These are phyloP conservation scores for Cotesia glomerata DNA, from an alignment of 1,140 invertebrate species.

Conservation along the genomic window DNA sequence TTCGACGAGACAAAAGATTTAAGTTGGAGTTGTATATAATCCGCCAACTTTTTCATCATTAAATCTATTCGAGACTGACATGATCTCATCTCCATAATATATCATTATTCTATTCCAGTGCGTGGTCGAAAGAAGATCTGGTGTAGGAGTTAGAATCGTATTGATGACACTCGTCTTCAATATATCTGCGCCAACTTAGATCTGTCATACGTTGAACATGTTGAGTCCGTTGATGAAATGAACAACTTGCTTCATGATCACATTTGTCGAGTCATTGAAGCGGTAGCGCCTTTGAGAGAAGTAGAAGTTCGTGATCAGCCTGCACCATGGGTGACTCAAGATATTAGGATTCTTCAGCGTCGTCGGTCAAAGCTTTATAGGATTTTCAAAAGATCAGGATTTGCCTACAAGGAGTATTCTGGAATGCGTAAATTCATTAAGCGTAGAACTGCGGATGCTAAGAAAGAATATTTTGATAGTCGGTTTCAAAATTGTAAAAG, in stretches of 20 bases:
- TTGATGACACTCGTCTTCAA: not conserved
- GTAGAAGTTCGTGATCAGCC: not conserved
- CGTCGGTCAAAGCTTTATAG: not conserved
- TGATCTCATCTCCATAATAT: conserved; percentile 11
- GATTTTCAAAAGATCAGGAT: not conserved
- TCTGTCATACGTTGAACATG: not conserved
- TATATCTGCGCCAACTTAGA: no score
- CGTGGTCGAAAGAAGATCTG: not conserved
- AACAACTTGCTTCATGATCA: not conserved
- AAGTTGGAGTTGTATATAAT: conserved; percentile 20
- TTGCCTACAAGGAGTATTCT: not conserved
- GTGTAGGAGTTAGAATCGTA: not conserved
- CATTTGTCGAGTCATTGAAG: not conserved
- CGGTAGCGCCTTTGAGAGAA: not conserved
- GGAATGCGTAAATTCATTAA: not conserved
- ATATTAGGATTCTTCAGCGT: not conserved
- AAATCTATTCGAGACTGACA: conserved; percentile 4
- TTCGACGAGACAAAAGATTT: not conserved
- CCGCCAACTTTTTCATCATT: conserved; percentile 1
- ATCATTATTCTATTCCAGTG: not conserved
- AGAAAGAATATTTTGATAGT: not conserved
- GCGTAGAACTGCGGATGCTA: not conserved
- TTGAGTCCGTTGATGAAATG: not conserved
- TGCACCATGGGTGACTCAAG: not conserved
- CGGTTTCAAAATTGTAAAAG: not conserved